Base-by-base conservation (phyloP, 1,140 invertebrate genomes). In the Notospermus geniculatus region DNA sequence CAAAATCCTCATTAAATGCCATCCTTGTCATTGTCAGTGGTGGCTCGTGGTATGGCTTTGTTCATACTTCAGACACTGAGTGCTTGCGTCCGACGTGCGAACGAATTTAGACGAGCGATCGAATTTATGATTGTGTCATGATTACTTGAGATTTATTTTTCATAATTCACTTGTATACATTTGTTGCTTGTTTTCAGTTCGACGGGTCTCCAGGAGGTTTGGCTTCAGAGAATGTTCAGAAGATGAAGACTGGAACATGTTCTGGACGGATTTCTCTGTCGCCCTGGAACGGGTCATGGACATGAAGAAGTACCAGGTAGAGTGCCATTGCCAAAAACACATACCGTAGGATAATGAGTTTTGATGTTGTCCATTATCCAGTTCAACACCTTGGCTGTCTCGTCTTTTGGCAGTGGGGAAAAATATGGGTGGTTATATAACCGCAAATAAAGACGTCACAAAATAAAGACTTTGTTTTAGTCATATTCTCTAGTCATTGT, bases 181-280 rank as follows among this genome's bases (percentile, higher is more conserved):
- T 52, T 45, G 29, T 39, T 62, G 13, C 27, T 1, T 56, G 27
- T n/a, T 71, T 65, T 53, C 63, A 80, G 80, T 82, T 19, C 71
- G 78, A 17, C 65, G 77, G 52, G 73, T 90, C 2, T 87, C 91
- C 0, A 83, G 86, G 55, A 85, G 86, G 59, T 87, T 89, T 68
- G 90, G 89, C 1, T 92, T 91, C 83, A 87, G 86, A 62, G 87
- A 92, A 77, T 90, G 92, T 0, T 83, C 83, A 2, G 90, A 91
- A 69, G 86, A 88, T 36, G 89, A 91, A 29, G 85, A 87, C 57
- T 95, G 92, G 92, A 91, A 92, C 75, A 84, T 95, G 23, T 91
- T 88, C 69, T 95, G 92, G 92, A 92, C 90, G 0, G 92, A 95
- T 76, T 85, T 87, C 59, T 90, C 89, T 60, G 87, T 93, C 9